Evolutionary conservation across 30 jellyfish, hydroid and myxozoan species (phyloP), one percentile per base, ranked within the genome.

Genomic region (Hydractinia echinata): DNA sequence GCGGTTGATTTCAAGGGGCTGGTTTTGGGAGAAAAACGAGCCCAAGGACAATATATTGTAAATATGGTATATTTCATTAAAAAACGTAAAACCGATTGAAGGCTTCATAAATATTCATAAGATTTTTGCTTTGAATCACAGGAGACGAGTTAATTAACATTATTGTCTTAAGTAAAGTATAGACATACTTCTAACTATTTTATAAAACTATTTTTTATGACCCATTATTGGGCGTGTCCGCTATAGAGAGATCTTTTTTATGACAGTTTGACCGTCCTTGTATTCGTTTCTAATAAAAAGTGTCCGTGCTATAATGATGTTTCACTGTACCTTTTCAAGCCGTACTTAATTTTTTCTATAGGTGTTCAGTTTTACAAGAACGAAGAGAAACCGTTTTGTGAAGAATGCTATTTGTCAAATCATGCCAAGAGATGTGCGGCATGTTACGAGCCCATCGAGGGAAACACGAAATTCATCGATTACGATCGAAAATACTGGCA

Each of bases 351-450:
- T 10, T 61, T 52, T 49, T 62, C n/a, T 51, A 4, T 70, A 93
- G 99, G 96, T 7, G 19, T 70, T 53, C 95, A 83, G 64, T 93
- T 93, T 76, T 93, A 93, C 94, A 84, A 89, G 79, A 90, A 88
- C 39, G 90, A 93, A 19, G 91, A 76, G 49, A 82, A 69, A 50
- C 95, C 94, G 6, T 93, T 74, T 72, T 93, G 99, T 72, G 99
- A 93, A 78, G 94, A 84, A 21, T 93, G 99, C 83, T 93, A 82
- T 74, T 53, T 83, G 72, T 73, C 88, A 30, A 76, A 68, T 68
- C 88, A 82, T 77, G 95, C 96, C 39, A 87, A 93, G 84, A 95
- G 94, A 6, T 93, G 99, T 86, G 79, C 87, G 70, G n/a, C 89
- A 20, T 93, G 99, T 61, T 83, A 73, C 79, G 86, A 83, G 30